Evolutionary conservation across 2,888 invertebrate genomes (phyloP), one percentile per base, ranked within the genome.

Genomic region (Calameuta idolon): DNA sequence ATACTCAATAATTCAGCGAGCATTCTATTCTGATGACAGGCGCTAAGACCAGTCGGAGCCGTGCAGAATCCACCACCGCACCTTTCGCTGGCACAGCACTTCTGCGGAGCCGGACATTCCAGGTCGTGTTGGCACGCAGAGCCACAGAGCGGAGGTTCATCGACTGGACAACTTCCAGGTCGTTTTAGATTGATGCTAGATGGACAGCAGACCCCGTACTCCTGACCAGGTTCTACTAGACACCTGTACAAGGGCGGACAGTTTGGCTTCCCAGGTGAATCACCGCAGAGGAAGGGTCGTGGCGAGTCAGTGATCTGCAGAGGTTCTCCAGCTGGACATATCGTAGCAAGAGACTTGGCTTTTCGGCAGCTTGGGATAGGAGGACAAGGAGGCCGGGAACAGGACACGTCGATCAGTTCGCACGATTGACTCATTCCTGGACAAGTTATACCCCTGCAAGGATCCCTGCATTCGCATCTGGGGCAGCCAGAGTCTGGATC

Each of bases 121-220:
- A 97, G 91, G 87, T 97, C 97, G 87, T 96, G 96, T 23, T 94
- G 93, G 87, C 97, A 97, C 1, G 75, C n/a, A 2, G 94, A 93
- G 0, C 95, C 95, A 84, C 96, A 96, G 79, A 91, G 92, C 90
- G 0, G 92, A 90, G 35, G 92, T 5, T 85, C 85, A 33, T 84
- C 91, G 0, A 92, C 92, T 0, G 97, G 97, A 88, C 97, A 97
- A 3, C 94, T 93, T 1, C 97, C 97, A 0, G 96, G 95, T 89
- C 97, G 96, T 86, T 96, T 94, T 76, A 96, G 94, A 86, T 95
- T 94, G 79, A 96, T 88, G 0, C 95, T 95, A 5, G 95, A 95
- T 74, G 97, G 96, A 87, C 97, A 97, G 89, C 97, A 97, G 23
- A 97, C 97, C 0, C 97, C 97, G 87, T 97, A 97, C 88, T 97